phyloP scores from a whole-genome alignment of 2,888 invertebrate genomes.

The Deroplatys truncata region DNA sequence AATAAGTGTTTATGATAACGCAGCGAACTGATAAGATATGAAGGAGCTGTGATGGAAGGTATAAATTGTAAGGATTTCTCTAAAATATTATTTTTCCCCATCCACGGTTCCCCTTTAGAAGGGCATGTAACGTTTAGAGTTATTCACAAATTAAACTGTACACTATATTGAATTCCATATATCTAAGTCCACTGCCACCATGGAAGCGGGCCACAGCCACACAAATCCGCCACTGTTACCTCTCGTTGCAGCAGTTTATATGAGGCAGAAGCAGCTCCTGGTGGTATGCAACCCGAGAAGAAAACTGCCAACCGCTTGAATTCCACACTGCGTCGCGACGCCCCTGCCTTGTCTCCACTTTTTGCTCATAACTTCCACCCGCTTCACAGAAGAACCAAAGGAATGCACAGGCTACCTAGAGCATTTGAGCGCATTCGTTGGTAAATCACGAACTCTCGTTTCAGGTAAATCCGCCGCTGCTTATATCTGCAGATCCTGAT shows the following conservation, averaged over 20 bases:
- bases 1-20: no score
- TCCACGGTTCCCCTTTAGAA: no score
- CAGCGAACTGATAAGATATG: no score
- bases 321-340: not conserved
- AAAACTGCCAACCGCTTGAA: slow-evolving; percentile 5
- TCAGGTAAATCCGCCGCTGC: not conserved
- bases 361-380: not conserved
- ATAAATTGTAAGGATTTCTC: no score
- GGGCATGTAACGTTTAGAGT: no score
- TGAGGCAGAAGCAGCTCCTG: not conserved
- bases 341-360: not conserved
- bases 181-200: no score
- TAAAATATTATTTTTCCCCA: no score
- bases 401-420: not conserved
- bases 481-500: no score
- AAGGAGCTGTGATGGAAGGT: no score
- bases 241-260: slow-evolving; percentile 2
- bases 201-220: no score
- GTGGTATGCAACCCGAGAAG: slow-evolving; percentile 1
- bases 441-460: not conserved
- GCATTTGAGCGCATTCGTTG: not conserved
- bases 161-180: no score
- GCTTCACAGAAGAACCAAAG: not conserved
- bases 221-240: not conserved
- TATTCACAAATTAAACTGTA: no score